Evolutionary conservation across 1,140 invertebrate species (phyloP), one percentile per base, ranked within the genome.

Genomic region (Vollenhovia emeryi): DNA sequence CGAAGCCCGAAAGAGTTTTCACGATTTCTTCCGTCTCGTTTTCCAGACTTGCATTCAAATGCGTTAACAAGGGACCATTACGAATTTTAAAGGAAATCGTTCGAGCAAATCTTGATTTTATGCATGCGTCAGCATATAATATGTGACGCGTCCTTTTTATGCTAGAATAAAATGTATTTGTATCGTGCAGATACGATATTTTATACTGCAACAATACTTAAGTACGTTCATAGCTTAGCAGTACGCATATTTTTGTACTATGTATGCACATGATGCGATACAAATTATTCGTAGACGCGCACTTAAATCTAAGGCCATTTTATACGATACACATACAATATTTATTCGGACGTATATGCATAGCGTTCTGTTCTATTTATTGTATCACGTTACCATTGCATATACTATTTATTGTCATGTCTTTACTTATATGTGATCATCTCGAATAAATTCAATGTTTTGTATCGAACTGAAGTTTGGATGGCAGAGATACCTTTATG

Each of bases 331-430:
- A 91, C 78, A 86, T 88, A 87, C 75, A 85, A 89, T 92, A 93
- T 93, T 93, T 93, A 93, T 93, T 92, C 87, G 74, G 86, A 59
- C 87, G 87, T 92, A 91, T 74, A 88, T 71, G 74, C 85, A 90
- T 85, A 88, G 85, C 68, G 68, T 92, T 91, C 91, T 86, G 60
- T 90, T 91, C 78, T 91, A 92, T 93, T 93, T 94, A 94, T 93
- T 93, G 87, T 92, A 92, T 91, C 92, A 93, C 87, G 92, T 93
- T 93, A 93, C 92, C 92, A 93, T 93, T 88, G 90, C 89, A 87
- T 92, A 89, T 91, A 92, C 90, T 93, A 93, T 92, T 94, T 93
- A 93, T 94, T 93, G 86, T 92, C 90, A 93, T 91, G 90, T 87
- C 90, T 89, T 87, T 87, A 83, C 75, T 90, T 89, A 84, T 90